phyloP scores from a whole-genome alignment of 2,888 invertebrate species.

The Bembecia ichneumoniformis region DNA sequence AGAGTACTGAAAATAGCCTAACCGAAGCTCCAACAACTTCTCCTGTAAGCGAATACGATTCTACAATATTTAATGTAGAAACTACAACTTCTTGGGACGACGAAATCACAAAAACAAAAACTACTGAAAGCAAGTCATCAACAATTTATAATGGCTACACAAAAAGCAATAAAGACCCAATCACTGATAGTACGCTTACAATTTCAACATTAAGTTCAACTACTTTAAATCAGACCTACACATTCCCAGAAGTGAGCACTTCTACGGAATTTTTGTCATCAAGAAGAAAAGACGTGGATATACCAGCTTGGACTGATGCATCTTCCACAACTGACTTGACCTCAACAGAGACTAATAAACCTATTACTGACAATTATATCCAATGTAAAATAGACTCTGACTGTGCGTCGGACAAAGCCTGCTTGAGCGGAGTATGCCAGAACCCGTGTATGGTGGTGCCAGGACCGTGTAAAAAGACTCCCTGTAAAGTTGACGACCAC shows the following conservation, averaged over 20 bases:
- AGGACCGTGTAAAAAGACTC: slow-evolving; percentile 72
- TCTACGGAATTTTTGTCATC: slow-evolving; percentile 55
- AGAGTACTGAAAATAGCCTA: too few species aligned
- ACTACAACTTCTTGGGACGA: too few species aligned
- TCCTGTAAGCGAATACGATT: too few species aligned
- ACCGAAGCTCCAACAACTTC: too few species aligned
- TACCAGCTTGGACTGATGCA: slow-evolving; percentile 60
- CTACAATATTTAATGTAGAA: too few species aligned
- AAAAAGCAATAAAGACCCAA: too few species aligned
- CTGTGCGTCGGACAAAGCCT: slow-evolving; percentile 75
- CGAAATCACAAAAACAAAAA: too few species aligned
- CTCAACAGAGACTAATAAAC: slow-evolving; percentile 37
- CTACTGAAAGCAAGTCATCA: too few species aligned
- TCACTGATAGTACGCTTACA: slow-evolving; percentile 4
- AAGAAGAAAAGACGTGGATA: slow-evolving; percentile 56
- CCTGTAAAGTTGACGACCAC: slow-evolving; percentile 76
- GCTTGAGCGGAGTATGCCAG: slow-evolving; percentile 75
- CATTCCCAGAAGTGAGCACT: slow-evolving; percentile 29
- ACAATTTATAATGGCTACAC: too few species aligned
- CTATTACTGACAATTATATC: slow-evolving; percentile 38
- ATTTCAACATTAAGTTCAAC: too few species aligned
- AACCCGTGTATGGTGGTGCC: slow-evolving; percentile 70
- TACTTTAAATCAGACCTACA: too few species aligned
- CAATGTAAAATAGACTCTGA: slow-evolving; percentile 75
- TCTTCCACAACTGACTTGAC: slow-evolving; percentile 48